A percentile compares a stretch with the other conserved stretches of the same genome.
Evolutionary conservation across 2,113 vertebrate genomes (phyloP).

Genomic region (Chaetodon auriga): DNA sequence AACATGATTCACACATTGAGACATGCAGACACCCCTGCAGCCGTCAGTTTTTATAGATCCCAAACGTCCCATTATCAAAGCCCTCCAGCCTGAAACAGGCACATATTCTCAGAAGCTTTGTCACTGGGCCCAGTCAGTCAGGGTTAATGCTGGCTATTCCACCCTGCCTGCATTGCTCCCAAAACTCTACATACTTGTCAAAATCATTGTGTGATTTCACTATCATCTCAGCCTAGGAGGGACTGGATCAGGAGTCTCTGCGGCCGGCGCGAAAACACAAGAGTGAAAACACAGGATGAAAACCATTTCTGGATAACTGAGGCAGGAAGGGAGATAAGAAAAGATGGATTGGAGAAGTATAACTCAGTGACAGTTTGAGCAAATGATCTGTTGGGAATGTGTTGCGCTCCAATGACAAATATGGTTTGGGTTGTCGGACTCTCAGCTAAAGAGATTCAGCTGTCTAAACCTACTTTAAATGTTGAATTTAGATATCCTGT

Average conservation of each 20-base stretch:
- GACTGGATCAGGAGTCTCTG: constrained; percentile 8
- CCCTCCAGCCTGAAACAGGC: constrained; percentile 46
- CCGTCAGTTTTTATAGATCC: constrained; percentile 75
- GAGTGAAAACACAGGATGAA: constrained; percentile 25
- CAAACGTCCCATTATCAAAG: constrained; percentile 69
- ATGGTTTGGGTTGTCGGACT: not conserved
- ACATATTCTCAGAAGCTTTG: constrained; percentile 48
- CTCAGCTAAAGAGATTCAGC: constrained; percentile 26
- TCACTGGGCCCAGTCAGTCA: constrained; percentile 50
- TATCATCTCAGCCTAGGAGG: not conserved
- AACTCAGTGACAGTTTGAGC: constrained; percentile 23
- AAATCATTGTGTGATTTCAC: constrained; percentile 52
- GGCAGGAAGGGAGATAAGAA: constrained; percentile 36
- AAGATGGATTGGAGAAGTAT: constrained; percentile 12
- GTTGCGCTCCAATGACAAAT: not conserved
- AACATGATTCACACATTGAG: constrained; percentile 75
- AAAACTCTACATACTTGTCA: constrained; percentile 63
- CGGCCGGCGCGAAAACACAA: not conserved
- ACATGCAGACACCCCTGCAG: constrained; percentile 61
- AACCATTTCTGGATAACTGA: not conserved
- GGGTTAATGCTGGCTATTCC: constrained; percentile 34
- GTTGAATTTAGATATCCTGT: not conserved
- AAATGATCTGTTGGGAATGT: constrained; percentile 22
- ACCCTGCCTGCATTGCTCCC: constrained; percentile 25
- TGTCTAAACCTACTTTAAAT: constrained; percentile 27